Conservation (phyloP, 1,140 invertebrate genomes). For the Melitaea cinxia region DNA sequence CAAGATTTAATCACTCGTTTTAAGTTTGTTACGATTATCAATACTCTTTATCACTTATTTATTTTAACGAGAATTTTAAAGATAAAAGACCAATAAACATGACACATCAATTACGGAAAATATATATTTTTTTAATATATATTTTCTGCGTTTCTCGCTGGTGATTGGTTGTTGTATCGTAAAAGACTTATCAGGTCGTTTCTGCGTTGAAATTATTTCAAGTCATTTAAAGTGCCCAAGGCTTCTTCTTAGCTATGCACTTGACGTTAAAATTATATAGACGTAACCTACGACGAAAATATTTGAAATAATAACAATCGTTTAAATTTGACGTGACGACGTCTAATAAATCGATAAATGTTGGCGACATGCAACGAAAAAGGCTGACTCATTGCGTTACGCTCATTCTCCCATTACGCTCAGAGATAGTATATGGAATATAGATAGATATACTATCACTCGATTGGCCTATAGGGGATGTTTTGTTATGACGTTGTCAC, state of each 20-base stretch:
- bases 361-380: too few species aligned
- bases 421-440: too few species aligned
- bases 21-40: conserved; percentile 19
- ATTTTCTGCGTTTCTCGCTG: conserved; percentile 7
- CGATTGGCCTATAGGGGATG: too few species aligned
- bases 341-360: too few species aligned
- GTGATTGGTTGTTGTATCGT: conserved; percentile 29
- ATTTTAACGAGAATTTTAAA: conserved; percentile 34
- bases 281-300: background rate
- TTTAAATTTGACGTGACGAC: too few species aligned
- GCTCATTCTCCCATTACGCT: too few species aligned
- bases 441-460: too few species aligned
- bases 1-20: conserved; percentile 16
- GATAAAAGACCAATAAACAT: conserved; percentile 33
- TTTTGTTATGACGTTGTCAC: too few species aligned
- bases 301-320: background rate
- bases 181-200: conserved; percentile 26
- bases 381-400: too few species aligned
- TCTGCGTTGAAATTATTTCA: conserved; percentile 17
- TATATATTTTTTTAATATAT: conserved; percentile 20
- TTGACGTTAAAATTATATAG: conserved; percentile 1
- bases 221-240: conserved; percentile 13
- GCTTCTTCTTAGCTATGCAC: background rate
- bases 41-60: conserved; percentile 25
- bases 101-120: conserved; percentile 30